phyloP scores from a whole-genome alignment of 2,113 vertebrate genomes.

The Prochilodus magdalenae region DNA sequence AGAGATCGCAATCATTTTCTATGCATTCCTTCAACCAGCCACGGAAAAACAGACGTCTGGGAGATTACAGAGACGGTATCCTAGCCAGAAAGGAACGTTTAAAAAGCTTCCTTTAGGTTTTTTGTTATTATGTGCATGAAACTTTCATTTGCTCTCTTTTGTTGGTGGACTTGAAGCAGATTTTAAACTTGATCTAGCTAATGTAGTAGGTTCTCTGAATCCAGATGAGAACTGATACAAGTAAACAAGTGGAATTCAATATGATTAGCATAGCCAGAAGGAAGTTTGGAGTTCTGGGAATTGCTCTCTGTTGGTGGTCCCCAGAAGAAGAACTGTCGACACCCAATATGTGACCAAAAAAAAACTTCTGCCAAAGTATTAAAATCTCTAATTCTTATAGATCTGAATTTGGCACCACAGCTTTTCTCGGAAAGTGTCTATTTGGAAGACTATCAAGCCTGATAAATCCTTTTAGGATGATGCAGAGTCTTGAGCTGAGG shows the following conservation, averaged over 20 bases:
- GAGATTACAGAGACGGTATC: not conserved
- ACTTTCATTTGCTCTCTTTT: not conserved
- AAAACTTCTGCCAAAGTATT: not conserved
- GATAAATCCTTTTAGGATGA: not conserved
- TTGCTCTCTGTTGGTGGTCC: slow-evolving; percentile 26
- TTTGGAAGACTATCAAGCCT: too few relatives aligned
- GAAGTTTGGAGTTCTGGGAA: not conserved
- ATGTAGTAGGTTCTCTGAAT: not conserved
- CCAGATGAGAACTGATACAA: not conserved
- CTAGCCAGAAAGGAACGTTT: not conserved
- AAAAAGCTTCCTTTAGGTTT: not conserved
- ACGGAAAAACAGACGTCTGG: not conserved
- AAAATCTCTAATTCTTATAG: not conserved
- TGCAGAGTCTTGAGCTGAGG: not conserved
- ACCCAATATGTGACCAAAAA: not conserved
- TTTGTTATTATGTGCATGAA: not conserved
- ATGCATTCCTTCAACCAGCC: slow-evolving; percentile 54
- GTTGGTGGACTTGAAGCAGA: not conserved
- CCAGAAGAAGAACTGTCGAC: slow-evolving; percentile 9
- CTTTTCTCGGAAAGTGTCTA: not conserved
- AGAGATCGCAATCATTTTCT: slow-evolving; percentile 63
- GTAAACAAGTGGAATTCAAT: not conserved
- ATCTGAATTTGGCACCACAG: not conserved
- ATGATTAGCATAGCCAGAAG: not conserved
- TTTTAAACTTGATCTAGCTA: not conserved